Evolutionary conservation across 1,140 invertebrate species (phyloP).

Genomic region (Hetaerina americana): DNA sequence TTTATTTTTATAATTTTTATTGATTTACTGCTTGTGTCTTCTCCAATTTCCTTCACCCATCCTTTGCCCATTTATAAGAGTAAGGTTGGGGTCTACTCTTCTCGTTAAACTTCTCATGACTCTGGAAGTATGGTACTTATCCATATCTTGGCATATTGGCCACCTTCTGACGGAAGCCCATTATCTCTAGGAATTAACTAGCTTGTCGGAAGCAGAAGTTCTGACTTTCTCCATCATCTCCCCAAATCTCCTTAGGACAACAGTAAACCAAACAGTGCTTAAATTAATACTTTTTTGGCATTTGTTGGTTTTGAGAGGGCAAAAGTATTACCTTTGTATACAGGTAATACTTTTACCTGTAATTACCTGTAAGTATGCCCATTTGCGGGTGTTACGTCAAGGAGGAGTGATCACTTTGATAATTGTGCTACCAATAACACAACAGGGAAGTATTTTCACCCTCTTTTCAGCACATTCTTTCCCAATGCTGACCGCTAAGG

Average conservation of each 20-base stretch:
- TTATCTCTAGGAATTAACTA: not conserved
- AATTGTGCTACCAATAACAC: not conserved
- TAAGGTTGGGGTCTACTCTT: too few species aligned
- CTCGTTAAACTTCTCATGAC: not conserved
- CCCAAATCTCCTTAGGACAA: not conserved
- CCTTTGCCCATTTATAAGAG: too few species aligned
- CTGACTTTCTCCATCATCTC: not conserved
- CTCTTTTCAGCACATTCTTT: not conserved
- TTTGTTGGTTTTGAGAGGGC: not conserved
- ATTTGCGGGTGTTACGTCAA: not conserved
- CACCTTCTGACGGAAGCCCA: not conserved
- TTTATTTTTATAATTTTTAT: too few species aligned
- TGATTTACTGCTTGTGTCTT: too few species aligned
- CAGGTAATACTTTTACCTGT: too few species aligned
- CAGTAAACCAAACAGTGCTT: not conserved
- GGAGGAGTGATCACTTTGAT: not conserved
- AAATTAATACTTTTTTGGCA: not conserved
- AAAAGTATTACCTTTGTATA: not conserved
- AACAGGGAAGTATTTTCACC: not conserved
- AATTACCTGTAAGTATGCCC: not conserved
- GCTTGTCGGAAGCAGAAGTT: not conserved
- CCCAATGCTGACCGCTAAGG: not conserved
- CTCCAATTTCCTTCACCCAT: too few species aligned
- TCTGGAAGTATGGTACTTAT: not conserved
- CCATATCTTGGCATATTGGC: not conserved